A percentile compares a stretch with the other conserved stretches of the same genome.
These are phyloP conservation scores for Prosopocoilus inquinatus DNA, from an alignment of 2,888 invertebrate species.

Conservation along the genomic window DNA sequence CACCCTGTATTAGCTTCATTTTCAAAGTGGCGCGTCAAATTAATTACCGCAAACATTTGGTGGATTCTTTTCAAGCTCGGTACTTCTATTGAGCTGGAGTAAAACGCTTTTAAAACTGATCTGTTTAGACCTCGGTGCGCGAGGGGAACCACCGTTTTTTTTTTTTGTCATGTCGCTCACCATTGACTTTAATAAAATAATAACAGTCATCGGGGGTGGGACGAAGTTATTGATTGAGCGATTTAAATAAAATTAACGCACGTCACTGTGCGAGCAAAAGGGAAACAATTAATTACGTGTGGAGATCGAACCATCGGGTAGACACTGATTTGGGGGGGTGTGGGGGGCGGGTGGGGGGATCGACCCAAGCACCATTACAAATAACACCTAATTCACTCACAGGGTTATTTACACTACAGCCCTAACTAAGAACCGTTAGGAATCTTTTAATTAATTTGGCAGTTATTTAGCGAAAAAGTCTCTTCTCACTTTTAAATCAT, in stretches of 20 bases:
- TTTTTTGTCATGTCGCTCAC: too few relatives aligned
- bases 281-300: slow-evolving; percentile 1
- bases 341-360: neutral
- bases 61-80: too few relatives aligned
- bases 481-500: neutral
- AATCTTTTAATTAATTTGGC: slow-evolving; percentile 33
- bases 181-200: too few relatives aligned
- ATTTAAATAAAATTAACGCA: neutral
- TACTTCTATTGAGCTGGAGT: too few relatives aligned
- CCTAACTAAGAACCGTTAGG: slow-evolving; percentile 2
- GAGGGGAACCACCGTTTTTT: too few relatives aligned
- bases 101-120: too few relatives aligned
- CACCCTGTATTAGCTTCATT: too few relatives aligned
- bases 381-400: slow-evolving; percentile 17
- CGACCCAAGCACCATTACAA: slow-evolving; percentile 18
- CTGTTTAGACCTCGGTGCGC: too few relatives aligned
- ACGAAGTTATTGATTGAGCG: too few relatives aligned
- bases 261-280: neutral
- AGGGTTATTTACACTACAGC: slow-evolving; percentile 10
- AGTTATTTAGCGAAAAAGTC: slow-evolving; percentile 32
- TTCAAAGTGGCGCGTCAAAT: too few relatives aligned
- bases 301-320: slow-evolving; percentile 6
- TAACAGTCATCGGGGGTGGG: too few relatives aligned
- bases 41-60: too few relatives aligned
- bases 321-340: slow-evolving; percentile 12